Evolutionary conservation across 2,888 invertebrate species (phyloP), one percentile per base, ranked within the genome.

Genomic region (Hydrotaea diabolus): DNA sequence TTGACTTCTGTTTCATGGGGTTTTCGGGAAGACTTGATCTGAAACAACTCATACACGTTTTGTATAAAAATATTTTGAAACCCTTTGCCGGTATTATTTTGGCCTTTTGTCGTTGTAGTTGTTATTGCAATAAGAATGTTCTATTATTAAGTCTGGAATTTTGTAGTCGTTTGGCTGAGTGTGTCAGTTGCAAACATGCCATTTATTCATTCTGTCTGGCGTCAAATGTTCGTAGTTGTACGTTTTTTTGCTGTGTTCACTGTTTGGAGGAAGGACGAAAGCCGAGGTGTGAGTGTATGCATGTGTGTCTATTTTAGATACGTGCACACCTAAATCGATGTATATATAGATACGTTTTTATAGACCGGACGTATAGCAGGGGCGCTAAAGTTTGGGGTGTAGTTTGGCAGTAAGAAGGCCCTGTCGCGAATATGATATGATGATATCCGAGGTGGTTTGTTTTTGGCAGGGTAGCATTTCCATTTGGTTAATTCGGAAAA

Each of bases 111-210:
- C 31, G 36, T 59, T 15, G 59, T n/a, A 15, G 8, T 31, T 31
- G 62, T 69, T 69, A 19, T 46, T 21, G 21, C 21, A 69, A 17
- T 46, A 69, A 13, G 9, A 75, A 75, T 53, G 53, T 53, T 36
- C 75, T 49, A 55, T 72, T 72, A 79, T 72, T 72, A 76, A 36
- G 59, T 72, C 62, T 75, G 72, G 79, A 59, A 43, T 73, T 57
- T 31, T 31, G 31, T 31, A 31, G 31, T 31, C 31, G 31, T 31
- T 31, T 31, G 31, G 2, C 31, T 31, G 31, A 4, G 3, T 31
- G 31, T 31, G 31, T 31, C 62, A 15, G 43, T 23, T 26, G n/a
- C 53, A 19, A 49, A 71, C 31, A 77, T 59, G 73, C 66, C 17
- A 69, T 19, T 77, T n/a, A n/a, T n/a, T n/a, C 19, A 69, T 53